Percentiles rank a stretch among this genome's conserved stretches.
These are phyloP conservation scores for Aythya baeri DNA, from an alignment of 2,113 vertebrate genomes.

Conservation along the genomic window DNA sequence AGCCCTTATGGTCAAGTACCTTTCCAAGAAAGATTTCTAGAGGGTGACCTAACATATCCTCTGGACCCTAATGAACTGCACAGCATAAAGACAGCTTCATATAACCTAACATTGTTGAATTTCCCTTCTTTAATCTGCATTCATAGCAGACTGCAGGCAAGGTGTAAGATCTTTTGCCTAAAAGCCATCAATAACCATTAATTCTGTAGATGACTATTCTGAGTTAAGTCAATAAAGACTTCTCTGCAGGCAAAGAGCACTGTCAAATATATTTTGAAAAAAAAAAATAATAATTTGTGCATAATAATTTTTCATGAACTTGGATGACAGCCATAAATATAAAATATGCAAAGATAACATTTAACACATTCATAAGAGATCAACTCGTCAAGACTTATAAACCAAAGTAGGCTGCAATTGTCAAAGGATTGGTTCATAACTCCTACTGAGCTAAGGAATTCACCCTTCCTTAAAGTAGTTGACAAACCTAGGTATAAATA, in stretches of 20 bases:
- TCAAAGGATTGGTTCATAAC: neutral
- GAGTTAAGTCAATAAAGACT: neutral
- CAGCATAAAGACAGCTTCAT: neutral
- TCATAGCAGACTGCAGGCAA: neutral
- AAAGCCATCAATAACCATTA: neutral
- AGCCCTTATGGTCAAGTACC: neutral
- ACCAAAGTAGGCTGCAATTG: neutral
- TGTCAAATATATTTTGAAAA: neutral
- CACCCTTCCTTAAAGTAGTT: neutral
- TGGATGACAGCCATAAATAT: neutral
- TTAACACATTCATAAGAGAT: neutral
- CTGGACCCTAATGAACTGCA: neutral
- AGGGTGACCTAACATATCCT: constrained; percentile 17
- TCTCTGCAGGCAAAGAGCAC: neutral
- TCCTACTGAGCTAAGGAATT: neutral
- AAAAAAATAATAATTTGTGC: neutral
- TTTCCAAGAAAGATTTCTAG: constrained; percentile 30
- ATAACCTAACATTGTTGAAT: neutral
- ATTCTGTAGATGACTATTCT: neutral
- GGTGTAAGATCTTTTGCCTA: neutral
- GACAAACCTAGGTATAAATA: neutral
- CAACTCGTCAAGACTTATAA: neutral
- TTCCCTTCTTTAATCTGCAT: neutral
- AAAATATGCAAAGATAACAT: neutral
- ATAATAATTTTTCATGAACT: neutral